Evolutionary conservation across 2,113 vertebrate genomes (phyloP), one percentile per base, ranked within the genome.

Genomic region (Odocoileus virginianus): DNA sequence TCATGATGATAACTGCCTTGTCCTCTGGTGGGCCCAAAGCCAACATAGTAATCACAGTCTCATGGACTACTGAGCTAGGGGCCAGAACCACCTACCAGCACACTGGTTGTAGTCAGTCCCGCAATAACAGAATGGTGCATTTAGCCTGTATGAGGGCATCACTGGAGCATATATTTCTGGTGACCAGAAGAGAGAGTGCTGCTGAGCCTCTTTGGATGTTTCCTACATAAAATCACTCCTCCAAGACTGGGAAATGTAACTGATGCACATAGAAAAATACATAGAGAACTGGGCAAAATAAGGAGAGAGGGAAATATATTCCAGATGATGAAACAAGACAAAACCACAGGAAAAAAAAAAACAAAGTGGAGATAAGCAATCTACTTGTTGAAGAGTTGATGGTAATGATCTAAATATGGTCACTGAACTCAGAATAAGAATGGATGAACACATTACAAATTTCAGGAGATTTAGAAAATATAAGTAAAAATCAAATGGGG

Each of bases 101-200:
- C 17, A 67, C 4, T 0, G 0, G 8, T 67, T n/a, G 33, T 67
- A n/a, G 64, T 67, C 64, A n/a, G 33, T 67, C 33, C 33, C 2
- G 8, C 64, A 36, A 5, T 67, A 67, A 19, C 8, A 36, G 33
- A 36, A 4, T 19, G 64, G 33, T 4, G 0, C 33, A 67, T 67
- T 67, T 16, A 67, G 61, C 61, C 16, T n/a, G 16, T 67, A n/a
- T 67, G 16, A n/a, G 61, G 61, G 61, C 61, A n/a, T 67, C 16
- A 67, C 61, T 67, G 33, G 8, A 67, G 8, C 17, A 21, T n/a
- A 5, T 67, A 36, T 10, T 67, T 67, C 33, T 67, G 33, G 17
- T 36, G 33, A 67, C 64, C 64, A 36, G 64, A 67, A 67, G 33
- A 67, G 33, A n/a, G 33, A 67, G 61, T 36, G 4, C 33, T 67